Evolutionary conservation across 2,888 invertebrate genomes (phyloP).

Genomic region (Leptarthrus brevirostris): DNA sequence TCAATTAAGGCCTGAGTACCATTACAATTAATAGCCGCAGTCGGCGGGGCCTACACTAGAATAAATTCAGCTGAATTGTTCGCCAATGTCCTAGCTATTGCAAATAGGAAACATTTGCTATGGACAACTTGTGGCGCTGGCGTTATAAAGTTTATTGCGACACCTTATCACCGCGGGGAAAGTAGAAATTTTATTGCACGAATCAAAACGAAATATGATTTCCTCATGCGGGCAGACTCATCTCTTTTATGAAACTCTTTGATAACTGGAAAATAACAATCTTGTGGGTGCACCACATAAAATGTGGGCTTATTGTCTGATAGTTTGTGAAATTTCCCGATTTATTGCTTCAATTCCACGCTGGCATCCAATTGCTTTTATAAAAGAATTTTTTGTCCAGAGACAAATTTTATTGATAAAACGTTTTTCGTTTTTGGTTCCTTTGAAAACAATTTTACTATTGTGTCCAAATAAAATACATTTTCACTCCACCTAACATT

Average conservation of each 20-base stretch:
- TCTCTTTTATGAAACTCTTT: too few species aligned
- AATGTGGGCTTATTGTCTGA: neutral
- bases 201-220: neutral
- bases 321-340: neutral
- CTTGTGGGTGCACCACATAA: neutral
- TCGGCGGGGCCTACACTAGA: neutral
- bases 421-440: too few species aligned
- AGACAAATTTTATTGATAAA: too few species aligned
- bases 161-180: conserved; percentile 17
- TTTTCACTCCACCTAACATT: too few species aligned
- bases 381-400: too few species aligned
- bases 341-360: conserved; percentile 16
- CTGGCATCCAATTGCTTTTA: too few species aligned
- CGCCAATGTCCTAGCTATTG: neutral
- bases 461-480: too few species aligned
- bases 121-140: neutral
- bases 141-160: conserved; percentile 39
- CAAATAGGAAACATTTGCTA: neutral
- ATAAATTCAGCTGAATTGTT: conserved; percentile 41
- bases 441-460: too few species aligned
- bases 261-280: too few species aligned
- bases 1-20: conserved; percentile 27
- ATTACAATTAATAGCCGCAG: neutral
- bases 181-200: conserved; percentile 14
- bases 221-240: too few species aligned